These are phyloP conservation scores for Rotaria socialis DNA, from an alignment of 2,888 invertebrate species.

Conservation along the genomic window DNA sequence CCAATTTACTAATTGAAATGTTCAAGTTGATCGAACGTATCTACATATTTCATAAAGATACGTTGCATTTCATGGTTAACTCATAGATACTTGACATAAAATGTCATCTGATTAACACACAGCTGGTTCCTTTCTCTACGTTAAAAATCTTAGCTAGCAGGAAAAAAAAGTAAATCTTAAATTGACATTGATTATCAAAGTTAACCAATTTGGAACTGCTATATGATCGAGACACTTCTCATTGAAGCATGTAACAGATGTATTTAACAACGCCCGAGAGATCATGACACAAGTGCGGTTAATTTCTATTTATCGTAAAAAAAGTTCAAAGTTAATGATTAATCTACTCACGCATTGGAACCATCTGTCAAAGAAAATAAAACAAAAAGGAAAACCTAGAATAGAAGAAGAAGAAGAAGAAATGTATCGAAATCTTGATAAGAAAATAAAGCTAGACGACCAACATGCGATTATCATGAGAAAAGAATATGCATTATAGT, in stretches of 20 bases:
- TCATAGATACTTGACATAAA: background rate
- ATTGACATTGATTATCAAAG: background rate
- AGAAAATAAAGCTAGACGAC: background rate
- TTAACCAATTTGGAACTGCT: background rate
- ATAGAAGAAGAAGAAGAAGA: background rate
- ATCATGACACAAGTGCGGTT: conserved; percentile 13
- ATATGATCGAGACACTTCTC: background rate
- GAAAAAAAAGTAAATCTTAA: background rate
- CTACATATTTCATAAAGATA: background rate
- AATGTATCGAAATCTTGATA: background rate
- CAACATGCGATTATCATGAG: conserved; percentile 7
- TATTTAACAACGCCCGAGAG: conserved; percentile 18
- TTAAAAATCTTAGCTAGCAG: no score
- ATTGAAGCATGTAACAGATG: conserved; percentile 6
- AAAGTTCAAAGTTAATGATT: conserved; percentile 14
- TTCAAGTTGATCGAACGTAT: conserved; percentile 10
- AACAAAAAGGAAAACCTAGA: background rate
- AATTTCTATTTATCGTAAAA: background rate
- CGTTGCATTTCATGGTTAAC: background rate
- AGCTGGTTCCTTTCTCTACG: background rate
- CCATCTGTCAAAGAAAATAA: conserved; percentile 16
- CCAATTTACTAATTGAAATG: background rate
- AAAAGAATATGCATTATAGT: background rate
- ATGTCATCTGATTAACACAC: background rate
- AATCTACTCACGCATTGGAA: conserved; percentile 17